Base-by-base conservation (phyloP, 2,888 invertebrate species). In the Eupithecia exiguata region DNA sequence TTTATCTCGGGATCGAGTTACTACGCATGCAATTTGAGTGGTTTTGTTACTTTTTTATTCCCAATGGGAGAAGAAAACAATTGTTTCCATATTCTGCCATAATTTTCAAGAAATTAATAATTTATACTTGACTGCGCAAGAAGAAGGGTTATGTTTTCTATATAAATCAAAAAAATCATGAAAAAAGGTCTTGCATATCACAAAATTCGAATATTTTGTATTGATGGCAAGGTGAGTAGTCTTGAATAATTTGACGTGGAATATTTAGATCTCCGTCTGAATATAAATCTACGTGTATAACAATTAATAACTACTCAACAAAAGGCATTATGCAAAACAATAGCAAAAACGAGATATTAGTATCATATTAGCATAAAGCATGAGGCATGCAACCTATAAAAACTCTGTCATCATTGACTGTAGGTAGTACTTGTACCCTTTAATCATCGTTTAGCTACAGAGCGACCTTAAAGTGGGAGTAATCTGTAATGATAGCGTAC, bases 401-500 rank as follows among this genome's bases (percentile, higher is more conserved):
- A 78, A 71, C 68, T n/a, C 35, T 36, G 40, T 46, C 66, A 63
- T 46, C 16, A 66, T 46, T 38, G 61, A 67, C 46, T 66, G 58
- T 46, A 71, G 65, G 49, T 66, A 69, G n/a, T 40, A 46, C 53
- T 43, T 25, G 61, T 53, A 70, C 38, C 74, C 77, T 71, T 76
- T 72, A 79, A 76, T 77, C 74, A 78, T 76, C 72, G 70, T 75
- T 78, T 78, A 75, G 78, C 70, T 74, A 76, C 79, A 78, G 76
- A 76, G 71, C 73, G 76, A 73, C 72, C 71, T 78, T 76, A 76
- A 78, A 74, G 71, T 43, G 61, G 66, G 43, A 63, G 75, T 72
- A 79, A 84, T 82, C 78, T 78, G 74, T 81, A 81, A 81, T 81
- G 77, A 78, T 69, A 80, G 78, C 78, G 78, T 80, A 81, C 80